Percentiles rank a stretch among this genome's conserved stretches.
Conservation (phyloP, 1,140 invertebrate species). For the Aphis craccivora region DNA sequence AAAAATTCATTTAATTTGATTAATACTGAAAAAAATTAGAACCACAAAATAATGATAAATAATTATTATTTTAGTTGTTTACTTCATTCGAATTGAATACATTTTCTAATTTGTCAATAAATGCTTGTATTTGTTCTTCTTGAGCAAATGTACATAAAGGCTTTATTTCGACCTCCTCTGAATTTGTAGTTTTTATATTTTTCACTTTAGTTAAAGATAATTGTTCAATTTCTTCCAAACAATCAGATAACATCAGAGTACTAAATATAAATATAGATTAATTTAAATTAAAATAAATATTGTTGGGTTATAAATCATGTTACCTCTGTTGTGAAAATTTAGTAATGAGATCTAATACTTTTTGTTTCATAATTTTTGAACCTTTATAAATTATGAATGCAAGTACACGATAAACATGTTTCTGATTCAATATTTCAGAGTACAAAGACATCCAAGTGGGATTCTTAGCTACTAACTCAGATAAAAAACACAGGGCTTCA, state of each 20-base stretch:
- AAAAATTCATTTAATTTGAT: slow-evolving; percentile 20
- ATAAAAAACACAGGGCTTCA: slow-evolving; percentile 19
- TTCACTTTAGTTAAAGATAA: not conserved
- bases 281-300: slow-evolving; percentile 13
- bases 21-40: not conserved
- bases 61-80: not conserved
- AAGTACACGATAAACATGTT: slow-evolving; percentile 46
- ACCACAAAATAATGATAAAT: not conserved
- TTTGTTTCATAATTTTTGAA: slow-evolving; percentile 43
- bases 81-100: slow-evolving; percentile 37
- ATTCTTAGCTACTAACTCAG: slow-evolving; percentile 42
- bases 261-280: not conserved
- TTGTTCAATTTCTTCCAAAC: slow-evolving; percentile 37
- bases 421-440: slow-evolving; percentile 51
- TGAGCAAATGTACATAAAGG: slow-evolving; percentile 33
- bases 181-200: not conserved
- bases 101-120: slow-evolving; percentile 43
- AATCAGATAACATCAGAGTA: slow-evolving; percentile 38
- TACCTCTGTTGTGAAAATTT: slow-evolving; percentile 56
- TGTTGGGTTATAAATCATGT: not conserved
- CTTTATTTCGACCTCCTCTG: not conserved
- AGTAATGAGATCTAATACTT: slow-evolving; percentile 36
- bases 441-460: slow-evolving; percentile 47
- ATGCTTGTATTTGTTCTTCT: slow-evolving; percentile 45
- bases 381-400: slow-evolving; percentile 43